A percentile compares a stretch with the other conserved stretches of the same genome.
phyloP scores from a whole-genome alignment of 2,113 vertebrate genomes.

The Rostratula benghalensis region DNA sequence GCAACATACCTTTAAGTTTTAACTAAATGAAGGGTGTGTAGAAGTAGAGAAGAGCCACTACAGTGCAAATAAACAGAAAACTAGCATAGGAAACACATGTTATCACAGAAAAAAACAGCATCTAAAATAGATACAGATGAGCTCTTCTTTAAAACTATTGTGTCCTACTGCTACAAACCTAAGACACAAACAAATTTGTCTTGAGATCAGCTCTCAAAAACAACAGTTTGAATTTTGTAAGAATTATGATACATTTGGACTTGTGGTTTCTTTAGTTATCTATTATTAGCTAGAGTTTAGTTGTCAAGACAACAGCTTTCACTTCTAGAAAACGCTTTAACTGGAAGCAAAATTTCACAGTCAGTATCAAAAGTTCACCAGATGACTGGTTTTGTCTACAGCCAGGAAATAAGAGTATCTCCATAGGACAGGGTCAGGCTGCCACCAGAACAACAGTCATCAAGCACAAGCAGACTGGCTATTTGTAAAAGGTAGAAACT shows the following conservation, averaged over 20 bases:
- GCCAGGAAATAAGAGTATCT: background rate
- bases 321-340: slow-evolving; percentile 25
- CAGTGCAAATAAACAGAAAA: background rate
- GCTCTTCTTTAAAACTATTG: background rate
- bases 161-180: background rate
- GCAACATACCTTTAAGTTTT: background rate
- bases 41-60: background rate
- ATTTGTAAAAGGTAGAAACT: background rate
- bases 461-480: background rate
- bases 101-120: background rate
- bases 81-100: background rate
- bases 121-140: background rate
- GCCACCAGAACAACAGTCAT: background rate
- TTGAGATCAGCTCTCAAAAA: background rate
- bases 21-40: background rate
- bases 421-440: background rate
- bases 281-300: slow-evolving; percentile 57
- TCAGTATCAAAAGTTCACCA: slow-evolving; percentile 8
- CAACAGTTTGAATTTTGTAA: background rate
- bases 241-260: slow-evolving; percentile 16
- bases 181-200: background rate
- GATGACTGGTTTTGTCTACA: background rate
- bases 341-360: slow-evolving; percentile 10
- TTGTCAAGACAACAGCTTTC: slow-evolving; percentile 65
- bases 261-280: slow-evolving; percentile 33